Evolutionary conservation across 2,113 vertebrate species (phyloP), one percentile per base, ranked within the genome.

Genomic region (Thamnaconus septentrionalis): DNA sequence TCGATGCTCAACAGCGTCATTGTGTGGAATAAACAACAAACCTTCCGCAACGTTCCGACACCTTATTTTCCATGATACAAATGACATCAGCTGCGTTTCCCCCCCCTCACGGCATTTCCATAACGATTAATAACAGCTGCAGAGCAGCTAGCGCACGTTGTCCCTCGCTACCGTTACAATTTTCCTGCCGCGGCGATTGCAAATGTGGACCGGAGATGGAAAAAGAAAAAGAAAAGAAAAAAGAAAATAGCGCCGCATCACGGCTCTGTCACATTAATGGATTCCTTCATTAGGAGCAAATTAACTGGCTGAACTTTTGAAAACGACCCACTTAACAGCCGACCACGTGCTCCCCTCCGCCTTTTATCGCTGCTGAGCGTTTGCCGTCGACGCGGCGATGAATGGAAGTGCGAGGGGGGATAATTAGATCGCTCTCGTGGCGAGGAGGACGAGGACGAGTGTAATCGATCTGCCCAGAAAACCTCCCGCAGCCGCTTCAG

Each of bases 221-320:
- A 31, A 31, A 31, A 31, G 18, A 2, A 2, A 31, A 2, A 31
- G 18, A 31, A 31, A 31, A 31, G 2, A 31, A 31, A 31, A 31
- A 31, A 31, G 2, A 31, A 31, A 31, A 56, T 57, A 61, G 48
- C 11, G 41, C 43, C 69, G 18, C 53, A 18, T 7, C 40, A 41
- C 54, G 1, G 51, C 47, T 58, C 62, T 66, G 71, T 71, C 67
- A 76, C 56, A 44, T 54, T 75, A 81, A 85, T 73, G 53, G 64
- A 82, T 84, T 73, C 57, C 64, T 69, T 73, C 68, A 78, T 84
- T 79, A 82, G 73, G 61, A 69, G 58, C 69, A 79, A 82, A 84
- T 81, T 61, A 65, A 73, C 69, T 58, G 50, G 52, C 59, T 61
- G 45, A 85, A 73, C 69, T 66, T 11, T 72, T 63, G 64, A 80